A percentile compares a stretch with the other conserved stretches of the same genome.
phyloP scores from a whole-genome alignment of 2,797 vertebrate species.

The Scolopax rusticola region DNA sequence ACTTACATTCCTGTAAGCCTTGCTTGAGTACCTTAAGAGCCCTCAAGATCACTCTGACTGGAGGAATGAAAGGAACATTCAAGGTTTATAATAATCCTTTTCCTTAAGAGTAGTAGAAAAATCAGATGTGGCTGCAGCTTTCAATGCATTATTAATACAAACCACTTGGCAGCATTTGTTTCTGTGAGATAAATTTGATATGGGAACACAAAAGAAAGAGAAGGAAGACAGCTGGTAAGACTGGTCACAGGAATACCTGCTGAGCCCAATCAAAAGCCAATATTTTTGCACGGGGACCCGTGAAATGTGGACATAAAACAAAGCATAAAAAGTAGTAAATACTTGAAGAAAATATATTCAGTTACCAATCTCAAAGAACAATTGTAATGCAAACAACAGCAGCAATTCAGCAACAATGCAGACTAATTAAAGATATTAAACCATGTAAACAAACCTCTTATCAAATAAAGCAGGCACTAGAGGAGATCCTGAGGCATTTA shows the following conservation, averaged over 20 bases:
- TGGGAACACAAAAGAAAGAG: background rate
- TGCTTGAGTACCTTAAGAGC: background rate
- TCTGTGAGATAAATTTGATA: conserved; percentile 28
- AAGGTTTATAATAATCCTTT: background rate
- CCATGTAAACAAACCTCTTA: conserved; percentile 49
- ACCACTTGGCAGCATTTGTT: background rate
- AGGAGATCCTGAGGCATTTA: conserved; percentile 4
- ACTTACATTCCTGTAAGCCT: background rate
- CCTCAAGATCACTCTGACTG: background rate
- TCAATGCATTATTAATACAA: conserved; percentile 24
- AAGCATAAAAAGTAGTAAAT: background rate
- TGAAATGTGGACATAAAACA: conserved; percentile 15
- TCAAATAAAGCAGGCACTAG: background rate
- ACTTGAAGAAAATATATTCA: conserved; percentile 17
- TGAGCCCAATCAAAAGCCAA: conserved; percentile 13
- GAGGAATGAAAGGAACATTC: background rate
- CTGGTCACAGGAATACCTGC: conserved; percentile 17
- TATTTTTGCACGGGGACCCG: background rate
- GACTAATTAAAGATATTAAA: conserved; percentile 59
- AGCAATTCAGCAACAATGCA: conserved; percentile 15
- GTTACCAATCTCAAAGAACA: background rate
- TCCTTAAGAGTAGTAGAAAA: background rate
- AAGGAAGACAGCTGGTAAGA: conserved; percentile 43
- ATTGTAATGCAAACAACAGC: conserved; percentile 10
- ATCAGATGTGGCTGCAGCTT: background rate